Percentiles rank a stretch among this genome's conserved stretches.
These are phyloP conservation scores for Globia sparganii DNA, from an alignment of 2,888 invertebrate species.

Conservation along the genomic window DNA sequence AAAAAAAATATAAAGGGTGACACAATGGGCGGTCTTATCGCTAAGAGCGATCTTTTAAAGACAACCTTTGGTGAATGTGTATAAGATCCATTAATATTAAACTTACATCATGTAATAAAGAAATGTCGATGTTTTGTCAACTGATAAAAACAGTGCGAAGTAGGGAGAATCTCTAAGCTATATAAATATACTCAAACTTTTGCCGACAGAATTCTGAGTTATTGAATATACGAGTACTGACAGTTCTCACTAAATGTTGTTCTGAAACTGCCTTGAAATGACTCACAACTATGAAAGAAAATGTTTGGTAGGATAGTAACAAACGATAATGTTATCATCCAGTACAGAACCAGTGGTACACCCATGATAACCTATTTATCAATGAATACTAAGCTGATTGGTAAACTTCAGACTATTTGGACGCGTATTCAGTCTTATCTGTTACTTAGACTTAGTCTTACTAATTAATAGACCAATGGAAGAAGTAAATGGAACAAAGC, in stretches of 20 bases:
- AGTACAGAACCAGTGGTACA: not conserved
- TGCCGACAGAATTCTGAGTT: not conserved
- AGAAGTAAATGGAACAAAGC: not conserved
- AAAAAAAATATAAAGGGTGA: too few species aligned
- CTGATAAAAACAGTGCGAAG: not conserved
- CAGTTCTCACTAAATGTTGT: not conserved
- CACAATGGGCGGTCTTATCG: too few species aligned
- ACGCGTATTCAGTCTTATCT: not conserved
- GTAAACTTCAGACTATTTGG: slow-evolving; percentile 21
- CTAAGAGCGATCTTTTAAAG: too few species aligned
- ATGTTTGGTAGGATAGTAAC: not conserved
- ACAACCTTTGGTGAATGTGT: too few species aligned
- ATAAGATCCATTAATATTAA: not conserved
- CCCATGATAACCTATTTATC: slow-evolving; percentile 17
- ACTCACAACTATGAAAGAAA: not conserved
- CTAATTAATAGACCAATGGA: slow-evolving; percentile 18
- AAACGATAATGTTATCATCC: slow-evolving; percentile 16
- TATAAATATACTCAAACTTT: not conserved
- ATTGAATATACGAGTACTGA: not conserved
- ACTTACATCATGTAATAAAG: not conserved
- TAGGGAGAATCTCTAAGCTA: not conserved
- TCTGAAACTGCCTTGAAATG: not conserved
- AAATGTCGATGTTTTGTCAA: not conserved
- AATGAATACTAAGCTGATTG: slow-evolving; percentile 4
- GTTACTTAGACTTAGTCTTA: slow-evolving; percentile 7